Conservation (phyloP, 2,113 vertebrate species). For the Macheiramphus alcinus region DNA sequence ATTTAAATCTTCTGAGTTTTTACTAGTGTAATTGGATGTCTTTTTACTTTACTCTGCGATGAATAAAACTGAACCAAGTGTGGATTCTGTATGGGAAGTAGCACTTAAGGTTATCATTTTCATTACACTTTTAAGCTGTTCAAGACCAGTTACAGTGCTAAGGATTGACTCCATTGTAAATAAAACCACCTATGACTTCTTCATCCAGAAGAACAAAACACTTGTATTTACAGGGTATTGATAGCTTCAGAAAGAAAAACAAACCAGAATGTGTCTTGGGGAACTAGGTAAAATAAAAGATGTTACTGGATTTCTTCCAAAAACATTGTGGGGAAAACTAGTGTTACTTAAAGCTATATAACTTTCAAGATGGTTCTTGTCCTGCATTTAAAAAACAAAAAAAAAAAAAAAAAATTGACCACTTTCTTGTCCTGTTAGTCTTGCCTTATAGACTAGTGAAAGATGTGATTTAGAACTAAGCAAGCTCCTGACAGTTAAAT, state of each 20-base stretch:
- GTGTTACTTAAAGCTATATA: background rate
- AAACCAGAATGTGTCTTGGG: slow-evolving; percentile 23
- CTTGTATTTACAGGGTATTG: slow-evolving; percentile 52
- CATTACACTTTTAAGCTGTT: slow-evolving; percentile 42
- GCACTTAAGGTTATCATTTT: slow-evolving; percentile 64
- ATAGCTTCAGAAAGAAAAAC: background rate
- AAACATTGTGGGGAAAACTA: background rate
- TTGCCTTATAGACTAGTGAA: background rate
- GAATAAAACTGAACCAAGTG: slow-evolving; percentile 74
- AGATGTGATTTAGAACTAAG: background rate
- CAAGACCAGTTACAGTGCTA: slow-evolving; percentile 67
- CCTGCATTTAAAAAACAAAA: background rate
- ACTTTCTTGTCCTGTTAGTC: slow-evolving; percentile 18
- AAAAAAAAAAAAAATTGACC: background rate
- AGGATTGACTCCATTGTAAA: slow-evolving; percentile 73
- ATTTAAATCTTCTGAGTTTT: slow-evolving; percentile 68
- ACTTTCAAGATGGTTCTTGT: slow-evolving; percentile 6
- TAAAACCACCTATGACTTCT: slow-evolving; percentile 65
- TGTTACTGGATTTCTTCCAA: slow-evolving; percentile 12
- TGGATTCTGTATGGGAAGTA: slow-evolving; percentile 70
- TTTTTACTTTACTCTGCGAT: slow-evolving; percentile 67
- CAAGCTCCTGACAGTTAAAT: background rate
- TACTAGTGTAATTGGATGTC: slow-evolving; percentile 71
- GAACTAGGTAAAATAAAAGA: background rate
- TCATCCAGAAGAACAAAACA: slow-evolving; percentile 60